phyloP scores from a whole-genome alignment of 2,113 vertebrate genomes.

The Semnornis frantzii region DNA sequence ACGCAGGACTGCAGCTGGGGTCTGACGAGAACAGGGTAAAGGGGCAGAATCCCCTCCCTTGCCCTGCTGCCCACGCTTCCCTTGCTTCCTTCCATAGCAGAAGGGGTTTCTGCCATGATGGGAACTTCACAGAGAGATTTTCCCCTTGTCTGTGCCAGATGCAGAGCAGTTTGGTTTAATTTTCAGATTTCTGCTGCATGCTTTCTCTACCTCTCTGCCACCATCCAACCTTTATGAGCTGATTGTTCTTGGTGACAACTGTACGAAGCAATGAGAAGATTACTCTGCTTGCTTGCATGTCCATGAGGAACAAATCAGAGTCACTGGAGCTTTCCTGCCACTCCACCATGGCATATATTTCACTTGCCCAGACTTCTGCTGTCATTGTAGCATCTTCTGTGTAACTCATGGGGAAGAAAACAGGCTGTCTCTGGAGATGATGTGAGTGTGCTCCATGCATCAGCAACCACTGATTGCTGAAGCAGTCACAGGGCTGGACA shows the following conservation, averaged over 20 bases:
- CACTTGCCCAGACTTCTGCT: slow-evolving; percentile 1
- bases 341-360: neutral
- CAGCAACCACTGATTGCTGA: slow-evolving; percentile 29
- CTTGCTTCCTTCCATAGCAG: neutral
- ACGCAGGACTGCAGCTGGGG: too few relatives aligned
- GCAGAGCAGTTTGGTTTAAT: slow-evolving; percentile 5
- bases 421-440: neutral
- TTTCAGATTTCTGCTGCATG: neutral
- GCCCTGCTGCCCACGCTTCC: too few relatives aligned
- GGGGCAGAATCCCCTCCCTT: too few relatives aligned
- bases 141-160: neutral
- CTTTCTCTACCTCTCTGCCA: neutral
- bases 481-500: slow-evolving; percentile 14
- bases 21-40: too few relatives aligned
- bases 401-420: neutral
- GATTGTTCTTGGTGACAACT: neutral
- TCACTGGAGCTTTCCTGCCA: slow-evolving; percentile 48
- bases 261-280: neutral
- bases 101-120: neutral
- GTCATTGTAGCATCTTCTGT: slow-evolving; percentile 39
- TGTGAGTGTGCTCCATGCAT: neutral
- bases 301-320: neutral
- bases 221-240: neutral
- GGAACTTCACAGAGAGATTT: neutral
- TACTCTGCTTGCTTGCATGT: neutral